A percentile compares a stretch with the other conserved stretches of the same genome.
Conservation (phyloP, 2,888 invertebrate species). For the Acronicta leporina region DNA sequence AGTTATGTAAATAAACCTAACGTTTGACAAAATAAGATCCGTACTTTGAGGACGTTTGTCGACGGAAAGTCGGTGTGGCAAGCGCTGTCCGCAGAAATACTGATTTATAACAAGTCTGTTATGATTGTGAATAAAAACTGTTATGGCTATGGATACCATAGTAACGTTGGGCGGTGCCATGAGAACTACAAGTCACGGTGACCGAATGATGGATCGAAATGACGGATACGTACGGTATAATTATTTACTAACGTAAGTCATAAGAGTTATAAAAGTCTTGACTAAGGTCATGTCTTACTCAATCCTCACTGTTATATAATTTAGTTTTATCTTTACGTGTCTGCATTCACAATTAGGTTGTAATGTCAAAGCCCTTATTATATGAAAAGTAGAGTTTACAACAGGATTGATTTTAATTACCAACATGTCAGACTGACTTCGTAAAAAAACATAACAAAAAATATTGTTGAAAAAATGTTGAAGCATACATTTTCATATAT, state of each 20-base stretch:
- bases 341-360: no score
- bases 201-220: constrained; percentile 52
- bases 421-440: no score
- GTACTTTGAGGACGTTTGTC: constrained; percentile 12
- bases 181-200: constrained; percentile 65
- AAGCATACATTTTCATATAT: no score
- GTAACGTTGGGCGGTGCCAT: constrained; percentile 69
- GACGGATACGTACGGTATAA: constrained; percentile 27
- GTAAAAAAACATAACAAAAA: no score
- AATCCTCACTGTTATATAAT: no score
- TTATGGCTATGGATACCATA: constrained; percentile 77
- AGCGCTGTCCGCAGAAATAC: constrained; percentile 48
- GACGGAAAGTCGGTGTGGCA: constrained; percentile 36
- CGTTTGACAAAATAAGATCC: constrained; percentile 2
- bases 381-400: no score
- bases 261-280: constrained; percentile 8
- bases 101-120: constrained; percentile 66
- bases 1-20: constrained; percentile 15
- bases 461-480: no score
- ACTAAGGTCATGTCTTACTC: constrained; percentile 24
- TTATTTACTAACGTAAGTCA: constrained; percentile 13
- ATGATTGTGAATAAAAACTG: constrained; percentile 63
- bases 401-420: no score
- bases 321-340: no score
- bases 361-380: no score